Evolutionary conservation across 1,140 invertebrate genomes (phyloP), one percentile per base, ranked within the genome.

Genomic region (Drosophila mauritiana): DNA sequence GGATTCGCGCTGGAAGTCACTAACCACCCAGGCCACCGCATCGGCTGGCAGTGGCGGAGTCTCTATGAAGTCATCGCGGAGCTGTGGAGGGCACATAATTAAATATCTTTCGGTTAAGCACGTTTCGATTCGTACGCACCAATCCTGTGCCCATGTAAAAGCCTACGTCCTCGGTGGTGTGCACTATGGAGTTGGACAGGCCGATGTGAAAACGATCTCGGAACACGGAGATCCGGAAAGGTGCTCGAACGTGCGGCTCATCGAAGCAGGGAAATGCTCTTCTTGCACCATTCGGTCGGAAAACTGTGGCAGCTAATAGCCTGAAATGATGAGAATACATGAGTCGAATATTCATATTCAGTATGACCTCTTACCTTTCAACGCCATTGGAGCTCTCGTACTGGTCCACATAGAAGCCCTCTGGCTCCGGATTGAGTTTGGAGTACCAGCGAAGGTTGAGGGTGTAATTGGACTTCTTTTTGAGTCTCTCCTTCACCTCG

Each of bases 211-310:
- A 96, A 70, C 92, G 91, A 84, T 97, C 97, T 74, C 97, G 94
- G 52, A 97, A 96, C 67, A 98, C 97, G 6, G 96, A 97, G 48
- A 98, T 94, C 88, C 96, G 96, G 93, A 99, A 99, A 51, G 95
- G 96, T 0, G 98, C 98, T 91, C 99, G 97, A 63, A 99, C 96
- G 53, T 98, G 96, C 0, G 98, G 98, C 82, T 99, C 98, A 92
- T 99, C 98, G 80, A 99, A 98, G 91, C 98, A 99, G 0, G 98
- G 98, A 91, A 99, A 99, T 0, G 98, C 98, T 61, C 96, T 95
- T 15, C 98, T 94, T 0, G 98, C 98, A 74, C 97, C 97, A 6
- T 97, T 98, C 52, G 98, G 96, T 92, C 99, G 97, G 91, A 99
- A 99, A 89, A 99, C 97, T 1, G 98, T 99, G 4, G 98, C 97